phyloP scores from a whole-genome alignment of 2,888 invertebrate species.

The Cryptocheilus praepositus region DNA sequence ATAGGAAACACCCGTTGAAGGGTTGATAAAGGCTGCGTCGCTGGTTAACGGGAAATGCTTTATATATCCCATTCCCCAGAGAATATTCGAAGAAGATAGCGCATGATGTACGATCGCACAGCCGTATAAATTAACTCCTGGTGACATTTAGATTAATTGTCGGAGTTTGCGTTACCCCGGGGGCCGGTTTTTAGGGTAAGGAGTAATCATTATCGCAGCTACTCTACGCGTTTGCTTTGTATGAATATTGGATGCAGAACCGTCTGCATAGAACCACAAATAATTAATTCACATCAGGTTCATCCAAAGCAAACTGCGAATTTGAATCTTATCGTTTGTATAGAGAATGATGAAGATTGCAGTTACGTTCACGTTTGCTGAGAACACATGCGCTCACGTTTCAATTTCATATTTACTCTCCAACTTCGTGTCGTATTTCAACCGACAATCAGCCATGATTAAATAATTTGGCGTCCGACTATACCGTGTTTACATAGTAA shows the following conservation, averaged over 20 bases:
- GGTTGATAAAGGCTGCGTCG: slow-evolving; percentile 66
- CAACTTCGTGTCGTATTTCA: too few relatives aligned
- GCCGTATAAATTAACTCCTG: slow-evolving; percentile 71
- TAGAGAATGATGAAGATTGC: slow-evolving; percentile 12
- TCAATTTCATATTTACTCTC: too few relatives aligned
- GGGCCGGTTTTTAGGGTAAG: slow-evolving; percentile 43
- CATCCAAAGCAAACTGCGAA: too few relatives aligned
- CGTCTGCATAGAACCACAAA: slow-evolving; percentile 7
- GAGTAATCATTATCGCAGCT: slow-evolving; percentile 55
- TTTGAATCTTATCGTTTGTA: neutral
- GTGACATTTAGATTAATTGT: slow-evolving; percentile 73
- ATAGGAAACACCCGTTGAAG: slow-evolving; percentile 66
- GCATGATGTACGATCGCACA: slow-evolving; percentile 68
- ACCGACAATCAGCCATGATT: too few relatives aligned
- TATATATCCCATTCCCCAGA: slow-evolving; percentile 54
- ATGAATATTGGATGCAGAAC: slow-evolving; percentile 38
- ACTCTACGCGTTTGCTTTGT: slow-evolving; percentile 27
- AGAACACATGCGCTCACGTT: too few relatives aligned
- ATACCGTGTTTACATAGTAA: too few relatives aligned
- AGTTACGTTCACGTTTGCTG: too few relatives aligned
- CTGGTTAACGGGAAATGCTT: slow-evolving; percentile 60
- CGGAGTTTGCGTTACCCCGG: slow-evolving; percentile 45
- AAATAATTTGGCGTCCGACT: too few relatives aligned
- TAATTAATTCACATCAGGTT: too few relatives aligned
- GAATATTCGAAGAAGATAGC: slow-evolving; percentile 67